Base-by-base conservation (phyloP, 1,140 invertebrate genomes). In the Danaus plexippus region DNA sequence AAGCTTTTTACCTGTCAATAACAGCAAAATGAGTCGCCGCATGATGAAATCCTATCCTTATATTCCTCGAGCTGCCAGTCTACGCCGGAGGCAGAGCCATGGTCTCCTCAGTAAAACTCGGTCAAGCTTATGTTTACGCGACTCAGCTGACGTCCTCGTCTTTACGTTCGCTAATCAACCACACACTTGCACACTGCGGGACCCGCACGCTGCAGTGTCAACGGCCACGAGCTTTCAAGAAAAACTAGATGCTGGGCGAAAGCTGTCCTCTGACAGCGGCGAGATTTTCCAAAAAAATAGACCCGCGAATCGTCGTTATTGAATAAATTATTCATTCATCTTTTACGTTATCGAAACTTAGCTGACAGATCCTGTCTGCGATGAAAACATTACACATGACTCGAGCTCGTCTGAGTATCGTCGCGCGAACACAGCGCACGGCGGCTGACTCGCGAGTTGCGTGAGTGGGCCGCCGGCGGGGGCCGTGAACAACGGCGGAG, bases 151-250 rank as follows among this genome's bases (percentile, higher is more conserved):
- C 67, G 75, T 71, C 67, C 67, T 64, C 64, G 74, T 71, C 69
- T 69, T 63, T 72, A 69, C 68, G 69, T 71, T 78, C 64, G 81
- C 79, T 74, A 80, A 84, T 84, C 75, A 81, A 80, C 59, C 80
- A 87, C 79, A 83, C 81, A 87, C 84, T 83, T 79, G 78, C 83
- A 77, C 80, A 85, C 84, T 84, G 83, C 84, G 76, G 83, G 79
- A 75, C 75, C 77, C 75, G 80, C 72, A 85, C 80, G 78, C 75
- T 84, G 83, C 83, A 85, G 77, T 86, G 80, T 82, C 83, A 82
- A 83, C 80, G 81, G 75, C 80, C 79, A 86, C 79, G 75, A 73
- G 72, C 75, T 77, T 76, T 72, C 67, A 67, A 73, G 75, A 79
- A 82, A 79, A 83, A 81, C 74, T 73, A 67, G 77, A 69, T 75